These are phyloP conservation scores for Caretta caretta DNA, from an alignment of 2,113 vertebrate genomes.

Conservation along the genomic window DNA sequence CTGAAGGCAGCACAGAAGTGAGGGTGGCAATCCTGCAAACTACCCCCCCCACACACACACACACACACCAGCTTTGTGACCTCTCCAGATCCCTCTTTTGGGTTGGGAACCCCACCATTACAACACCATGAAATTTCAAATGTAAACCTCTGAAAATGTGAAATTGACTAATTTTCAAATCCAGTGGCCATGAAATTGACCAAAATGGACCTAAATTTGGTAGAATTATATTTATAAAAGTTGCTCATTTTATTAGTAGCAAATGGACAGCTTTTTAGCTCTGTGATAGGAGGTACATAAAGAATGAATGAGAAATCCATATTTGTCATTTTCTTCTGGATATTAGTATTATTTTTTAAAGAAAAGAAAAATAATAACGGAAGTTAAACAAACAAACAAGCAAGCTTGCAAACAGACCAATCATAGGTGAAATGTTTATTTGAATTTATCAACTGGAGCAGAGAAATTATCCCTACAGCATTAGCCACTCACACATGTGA, in stretches of 20 bases:
- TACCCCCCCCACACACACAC: too few relatives aligned
- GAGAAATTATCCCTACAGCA: neutral
- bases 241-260: neutral
- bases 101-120: too few relatives aligned
- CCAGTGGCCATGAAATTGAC: too few relatives aligned
- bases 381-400: neutral
- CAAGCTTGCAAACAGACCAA: slow-evolving; percentile 9
- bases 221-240: neutral
- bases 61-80: too few relatives aligned
- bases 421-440: neutral
- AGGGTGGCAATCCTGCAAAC: too few relatives aligned
- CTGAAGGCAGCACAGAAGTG: too few relatives aligned
- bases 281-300: neutral
- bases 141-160: too few relatives aligned
- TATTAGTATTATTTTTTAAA: neutral
- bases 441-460: neutral
- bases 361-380: neutral
- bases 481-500: neutral
- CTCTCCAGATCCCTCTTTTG: too few relatives aligned
- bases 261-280: neutral
- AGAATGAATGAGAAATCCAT: neutral
- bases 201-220: too few relatives aligned
- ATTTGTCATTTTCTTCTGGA: neutral
- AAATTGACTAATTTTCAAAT: too few relatives aligned
- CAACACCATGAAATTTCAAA: too few relatives aligned